These are phyloP conservation scores for Spodoptera litura DNA, from an alignment of 1,140 invertebrate genomes.

Conservation along the genomic window DNA sequence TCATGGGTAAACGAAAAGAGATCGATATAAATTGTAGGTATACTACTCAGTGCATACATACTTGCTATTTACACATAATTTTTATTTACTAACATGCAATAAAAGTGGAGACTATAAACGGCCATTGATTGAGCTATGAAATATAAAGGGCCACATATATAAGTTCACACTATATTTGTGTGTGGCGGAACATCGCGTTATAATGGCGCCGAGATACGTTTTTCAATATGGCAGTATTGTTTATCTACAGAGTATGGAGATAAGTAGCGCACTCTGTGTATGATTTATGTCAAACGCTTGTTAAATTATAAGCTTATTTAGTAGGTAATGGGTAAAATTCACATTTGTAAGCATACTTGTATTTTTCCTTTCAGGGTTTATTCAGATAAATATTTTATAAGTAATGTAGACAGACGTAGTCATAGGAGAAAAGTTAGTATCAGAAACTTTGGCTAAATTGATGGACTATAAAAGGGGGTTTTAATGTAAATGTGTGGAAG, in stretches of 20 bases:
- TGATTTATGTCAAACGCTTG: too few relatives aligned
- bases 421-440: too few relatives aligned
- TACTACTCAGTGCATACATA: neutral
- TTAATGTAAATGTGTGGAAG: neutral
- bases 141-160: neutral
- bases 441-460: too few relatives aligned
- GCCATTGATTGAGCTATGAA: neutral
- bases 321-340: too few relatives aligned
- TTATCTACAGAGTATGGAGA: neutral
- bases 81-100: slow-evolving; percentile 21
- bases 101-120: slow-evolving; percentile 21
- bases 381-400: too few relatives aligned
- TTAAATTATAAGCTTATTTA: too few relatives aligned
- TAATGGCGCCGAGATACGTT: neutral
- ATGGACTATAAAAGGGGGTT: too few relatives aligned
- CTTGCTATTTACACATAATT: neutral
- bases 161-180: neutral
- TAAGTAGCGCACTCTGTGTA: neutral
- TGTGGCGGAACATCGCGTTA: slow-evolving; percentile 2
- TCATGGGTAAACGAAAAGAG: too few relatives aligned
- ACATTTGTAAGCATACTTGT: too few relatives aligned
- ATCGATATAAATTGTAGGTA: too few relatives aligned
- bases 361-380: too few relatives aligned
- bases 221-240: neutral
- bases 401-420: too few relatives aligned